Evolutionary conservation across 2,888 invertebrate species (phyloP).

Genomic region (Lasioglossum vierecki): DNA sequence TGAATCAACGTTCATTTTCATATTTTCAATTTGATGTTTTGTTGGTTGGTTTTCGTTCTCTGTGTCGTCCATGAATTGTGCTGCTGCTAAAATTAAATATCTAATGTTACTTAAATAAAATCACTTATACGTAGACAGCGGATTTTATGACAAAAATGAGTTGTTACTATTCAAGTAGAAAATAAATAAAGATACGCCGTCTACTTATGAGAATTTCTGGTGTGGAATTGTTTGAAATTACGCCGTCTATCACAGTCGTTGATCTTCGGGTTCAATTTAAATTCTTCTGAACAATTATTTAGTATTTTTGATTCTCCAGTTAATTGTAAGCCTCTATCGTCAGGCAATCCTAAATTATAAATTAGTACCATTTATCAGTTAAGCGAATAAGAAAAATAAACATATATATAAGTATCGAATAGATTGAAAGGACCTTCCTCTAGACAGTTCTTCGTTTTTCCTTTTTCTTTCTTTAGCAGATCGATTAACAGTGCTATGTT

Average conservation of each 20-base stretch:
- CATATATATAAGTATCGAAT: not conserved
- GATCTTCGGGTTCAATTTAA: not conserved
- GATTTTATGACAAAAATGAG: too few relatives aligned
- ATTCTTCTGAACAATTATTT: not conserved
- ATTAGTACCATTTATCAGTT: not conserved
- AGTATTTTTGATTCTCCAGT: not conserved
- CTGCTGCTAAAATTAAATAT: not conserved
- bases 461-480: constrained; percentile 37
- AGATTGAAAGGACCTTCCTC: constrained; percentile 28
- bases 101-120: not conserved
- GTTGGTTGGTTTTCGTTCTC: not conserved
- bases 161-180: too few relatives aligned
- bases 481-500: constrained; percentile 41
- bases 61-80: too few relatives aligned
- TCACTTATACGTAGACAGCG: too few relatives aligned
- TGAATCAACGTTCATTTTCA: not conserved
- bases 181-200: too few relatives aligned
- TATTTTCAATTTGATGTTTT: not conserved
- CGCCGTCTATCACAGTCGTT: not conserved
- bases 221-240: not conserved
- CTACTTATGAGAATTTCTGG: too few relatives aligned
- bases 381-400: not conserved
- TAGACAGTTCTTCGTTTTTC: not conserved
- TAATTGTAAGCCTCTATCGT: too few relatives aligned
- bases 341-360: not conserved